Conservation (phyloP, 2,113 vertebrate genomes). For the Cynoglossus semilaevis region DNA sequence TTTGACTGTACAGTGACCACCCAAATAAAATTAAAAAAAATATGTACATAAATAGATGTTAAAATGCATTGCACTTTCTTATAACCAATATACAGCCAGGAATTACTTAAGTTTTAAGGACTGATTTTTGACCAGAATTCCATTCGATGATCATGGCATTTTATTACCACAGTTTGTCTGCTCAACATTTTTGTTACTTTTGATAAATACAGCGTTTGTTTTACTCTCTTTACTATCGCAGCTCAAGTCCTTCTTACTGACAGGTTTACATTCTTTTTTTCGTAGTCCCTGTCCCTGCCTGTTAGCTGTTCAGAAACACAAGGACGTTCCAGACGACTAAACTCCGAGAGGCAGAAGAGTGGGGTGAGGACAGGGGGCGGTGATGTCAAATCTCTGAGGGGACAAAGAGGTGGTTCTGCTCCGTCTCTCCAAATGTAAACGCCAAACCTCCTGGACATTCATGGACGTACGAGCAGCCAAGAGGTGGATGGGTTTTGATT, state of each 20-base stretch:
- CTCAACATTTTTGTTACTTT: too few relatives aligned
- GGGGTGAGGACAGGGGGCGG: not conserved
- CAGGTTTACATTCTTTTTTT: conserved; percentile 15
- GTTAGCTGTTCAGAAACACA: conserved; percentile 34
- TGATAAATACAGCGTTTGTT: too few relatives aligned
- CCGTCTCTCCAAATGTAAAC: conserved; percentile 53
- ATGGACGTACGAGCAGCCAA: conserved; percentile 18
- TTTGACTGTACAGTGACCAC: too few relatives aligned
- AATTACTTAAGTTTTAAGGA: too few relatives aligned
- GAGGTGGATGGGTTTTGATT: conserved; percentile 50
- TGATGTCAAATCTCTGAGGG: conserved; percentile 49
- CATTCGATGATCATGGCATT: too few relatives aligned
- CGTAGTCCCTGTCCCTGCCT: conserved; percentile 12
- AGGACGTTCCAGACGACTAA: conserved; percentile 44
- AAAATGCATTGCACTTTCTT: too few relatives aligned
- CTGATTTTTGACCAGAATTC: too few relatives aligned
- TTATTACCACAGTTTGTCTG: too few relatives aligned
- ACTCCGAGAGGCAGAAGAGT: conserved; percentile 24
- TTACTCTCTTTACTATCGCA: not conserved
- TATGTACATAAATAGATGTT: too few relatives aligned
- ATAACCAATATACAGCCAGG: too few relatives aligned
- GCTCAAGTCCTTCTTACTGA: conserved; percentile 6
- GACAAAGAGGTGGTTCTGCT: conserved; percentile 63
- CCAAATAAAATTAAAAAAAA: too few relatives aligned
- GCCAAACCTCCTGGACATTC: conserved; percentile 30